A percentile compares a stretch with the other conserved stretches of the same genome.
Evolutionary conservation across 2,113 vertebrate genomes (phyloP).

Genomic region (Microcebus ravelobensis): DNA sequence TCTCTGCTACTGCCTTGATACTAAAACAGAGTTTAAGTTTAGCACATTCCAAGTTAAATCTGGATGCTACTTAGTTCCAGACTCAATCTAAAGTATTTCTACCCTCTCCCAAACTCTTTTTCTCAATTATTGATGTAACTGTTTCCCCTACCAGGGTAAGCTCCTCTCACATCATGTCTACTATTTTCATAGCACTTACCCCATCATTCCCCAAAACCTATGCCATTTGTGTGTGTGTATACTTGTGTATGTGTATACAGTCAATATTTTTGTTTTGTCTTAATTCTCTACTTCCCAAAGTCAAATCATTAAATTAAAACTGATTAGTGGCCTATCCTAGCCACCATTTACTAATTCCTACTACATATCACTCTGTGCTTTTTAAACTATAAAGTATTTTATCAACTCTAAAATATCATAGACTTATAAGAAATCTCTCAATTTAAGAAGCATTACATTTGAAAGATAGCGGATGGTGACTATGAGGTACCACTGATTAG

Average conservation of each 20-base stretch:
- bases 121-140: background rate
- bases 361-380: background rate
- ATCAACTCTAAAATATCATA: background rate
- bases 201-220: background rate
- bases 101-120: background rate
- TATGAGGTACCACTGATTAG: background rate
- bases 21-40: background rate
- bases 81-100: background rate
- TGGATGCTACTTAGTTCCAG: background rate
- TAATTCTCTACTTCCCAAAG: conserved; percentile 11
- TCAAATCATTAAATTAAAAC: conserved; percentile 27
- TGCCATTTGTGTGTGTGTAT: background rate
- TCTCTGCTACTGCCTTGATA: background rate
- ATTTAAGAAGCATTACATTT: background rate
- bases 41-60: background rate
- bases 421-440: background rate
- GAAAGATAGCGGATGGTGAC: background rate
- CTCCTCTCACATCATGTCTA: background rate
- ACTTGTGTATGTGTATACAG: background rate
- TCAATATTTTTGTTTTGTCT: background rate
- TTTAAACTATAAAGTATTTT: conserved; percentile 2
- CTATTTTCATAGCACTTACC: background rate
- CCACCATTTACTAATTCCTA: background rate
- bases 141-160: background rate
- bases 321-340: background rate